Percentiles rank a stretch among this genome's conserved stretches.
These are phyloP conservation scores for Montipora capricornis DNA, from an alignment of 64 coral and sea anemone species.

Conservation along the genomic window DNA sequence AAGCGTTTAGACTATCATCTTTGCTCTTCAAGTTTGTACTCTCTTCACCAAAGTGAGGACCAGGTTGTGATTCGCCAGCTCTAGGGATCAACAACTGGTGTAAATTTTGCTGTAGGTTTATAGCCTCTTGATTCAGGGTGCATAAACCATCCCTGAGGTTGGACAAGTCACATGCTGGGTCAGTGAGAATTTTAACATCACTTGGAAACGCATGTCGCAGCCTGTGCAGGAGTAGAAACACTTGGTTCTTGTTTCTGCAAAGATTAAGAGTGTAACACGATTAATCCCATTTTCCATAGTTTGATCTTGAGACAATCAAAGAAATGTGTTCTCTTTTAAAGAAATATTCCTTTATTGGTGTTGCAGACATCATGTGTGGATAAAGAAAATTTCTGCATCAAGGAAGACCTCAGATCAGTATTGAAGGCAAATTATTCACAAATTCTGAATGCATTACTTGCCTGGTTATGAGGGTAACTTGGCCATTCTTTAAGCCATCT, in stretches of 20 bases:
- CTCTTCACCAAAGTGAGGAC: no score
- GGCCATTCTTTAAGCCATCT: neutral
- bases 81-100: neutral
- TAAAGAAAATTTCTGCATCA: no score
- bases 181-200: constrained; percentile 21
- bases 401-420: no score
- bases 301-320: no score
- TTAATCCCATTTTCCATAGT: neutral
- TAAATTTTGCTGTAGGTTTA: constrained; percentile 24
- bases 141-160: neutral
- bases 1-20: neutral
- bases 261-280: neutral
- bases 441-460: neutral
- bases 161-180: neutral
- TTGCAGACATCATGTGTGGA: no score
- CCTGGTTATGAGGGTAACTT: constrained; percentile 21
- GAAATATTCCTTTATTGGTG: no score
- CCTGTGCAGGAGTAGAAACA: neutral
- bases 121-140: constrained; percentile 4
- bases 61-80: neutral
- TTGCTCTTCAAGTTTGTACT: neutral
- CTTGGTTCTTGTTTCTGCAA: constrained; percentile 43
- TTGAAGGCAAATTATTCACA: no score
- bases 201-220: neutral
- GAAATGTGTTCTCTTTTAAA: no score